These are phyloP conservation scores for Macrobrachium rosenbergii DNA, from an alignment of 1,140 invertebrate species.

Conservation along the genomic window DNA sequence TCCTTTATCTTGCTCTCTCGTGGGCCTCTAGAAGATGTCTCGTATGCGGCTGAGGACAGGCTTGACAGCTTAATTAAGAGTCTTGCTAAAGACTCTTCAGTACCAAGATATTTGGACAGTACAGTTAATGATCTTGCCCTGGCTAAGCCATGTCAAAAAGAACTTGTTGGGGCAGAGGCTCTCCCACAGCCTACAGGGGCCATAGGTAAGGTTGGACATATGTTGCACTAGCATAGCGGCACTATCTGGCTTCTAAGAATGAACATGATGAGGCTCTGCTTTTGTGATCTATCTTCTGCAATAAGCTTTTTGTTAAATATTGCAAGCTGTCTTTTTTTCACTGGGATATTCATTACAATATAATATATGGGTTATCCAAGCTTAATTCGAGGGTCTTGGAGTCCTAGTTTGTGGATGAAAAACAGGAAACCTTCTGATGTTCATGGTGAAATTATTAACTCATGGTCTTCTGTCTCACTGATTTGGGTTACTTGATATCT, in stretches of 20 bases:
- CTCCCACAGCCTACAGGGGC: constrained; percentile 39
- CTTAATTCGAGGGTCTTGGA: too few relatives aligned
- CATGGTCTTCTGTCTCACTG: too few relatives aligned
- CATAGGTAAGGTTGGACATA: constrained; percentile 35
- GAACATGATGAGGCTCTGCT: too few relatives aligned
- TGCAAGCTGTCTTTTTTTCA: too few relatives aligned
- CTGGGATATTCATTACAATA: too few relatives aligned
- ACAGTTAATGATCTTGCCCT: constrained; percentile 64
- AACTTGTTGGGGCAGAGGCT: constrained; percentile 32
- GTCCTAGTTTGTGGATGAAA: too few relatives aligned
- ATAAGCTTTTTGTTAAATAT: too few relatives aligned
- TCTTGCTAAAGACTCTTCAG: constrained; percentile 74
- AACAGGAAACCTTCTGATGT: too few relatives aligned
- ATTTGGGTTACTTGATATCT: too few relatives aligned
- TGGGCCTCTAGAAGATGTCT: constrained; percentile 47
- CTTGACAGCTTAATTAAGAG: constrained; percentile 78
- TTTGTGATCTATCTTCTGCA: too few relatives aligned
- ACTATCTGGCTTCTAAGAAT: constrained; percentile 22
- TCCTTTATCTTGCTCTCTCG: constrained; percentile 56
- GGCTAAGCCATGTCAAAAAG: constrained; percentile 41
- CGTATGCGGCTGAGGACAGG: constrained; percentile 72
- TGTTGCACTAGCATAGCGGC: constrained; percentile 30
- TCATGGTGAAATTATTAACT: too few relatives aligned
- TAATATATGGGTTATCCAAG: too few relatives aligned
- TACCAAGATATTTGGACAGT: constrained; percentile 65